phyloP scores from a whole-genome alignment of 2,888 invertebrate genomes.

The Formica aserva region DNA sequence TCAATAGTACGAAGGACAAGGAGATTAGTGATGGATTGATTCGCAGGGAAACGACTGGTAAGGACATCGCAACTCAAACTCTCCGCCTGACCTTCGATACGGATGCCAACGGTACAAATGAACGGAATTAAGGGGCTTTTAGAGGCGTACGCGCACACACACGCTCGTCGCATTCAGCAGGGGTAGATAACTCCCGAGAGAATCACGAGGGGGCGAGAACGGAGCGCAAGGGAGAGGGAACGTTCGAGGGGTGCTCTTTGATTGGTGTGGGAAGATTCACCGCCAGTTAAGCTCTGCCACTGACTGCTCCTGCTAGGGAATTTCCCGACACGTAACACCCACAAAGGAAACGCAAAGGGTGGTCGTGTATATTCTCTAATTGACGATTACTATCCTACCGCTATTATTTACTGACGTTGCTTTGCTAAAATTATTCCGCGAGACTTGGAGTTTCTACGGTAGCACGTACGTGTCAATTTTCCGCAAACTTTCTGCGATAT shows the following conservation, averaged over 20 bases:
- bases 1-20: conserved; percentile 16
- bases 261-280: conserved; percentile 85
- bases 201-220: conserved; percentile 74
- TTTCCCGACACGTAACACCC: conserved; percentile 68
- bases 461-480: neutral
- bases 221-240: conserved; percentile 69
- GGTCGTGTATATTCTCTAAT: conserved; percentile 52
- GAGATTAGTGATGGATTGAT: conserved; percentile 64
- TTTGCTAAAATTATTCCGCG: conserved; percentile 36
- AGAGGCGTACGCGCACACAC: conserved; percentile 73
- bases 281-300: conserved; percentile 77
- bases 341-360: conserved; percentile 53
- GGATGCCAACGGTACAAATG: conserved; percentile 80
- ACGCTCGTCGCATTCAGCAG: conserved; percentile 62
- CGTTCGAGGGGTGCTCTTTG: conserved; percentile 82
- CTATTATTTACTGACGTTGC: conserved; percentile 38
- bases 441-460: conserved; percentile 24
- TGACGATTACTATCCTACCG: conserved; percentile 50
- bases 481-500: neutral
- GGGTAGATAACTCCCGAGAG: conserved; percentile 83
- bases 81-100: conserved; percentile 72
- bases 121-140: conserved; percentile 83
- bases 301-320: conserved; percentile 74
- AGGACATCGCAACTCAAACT: conserved; percentile 66
- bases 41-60: conserved; percentile 60